Conservation (phyloP, 2,797 vertebrate genomes). For the Brachymystax lenok region DNA sequence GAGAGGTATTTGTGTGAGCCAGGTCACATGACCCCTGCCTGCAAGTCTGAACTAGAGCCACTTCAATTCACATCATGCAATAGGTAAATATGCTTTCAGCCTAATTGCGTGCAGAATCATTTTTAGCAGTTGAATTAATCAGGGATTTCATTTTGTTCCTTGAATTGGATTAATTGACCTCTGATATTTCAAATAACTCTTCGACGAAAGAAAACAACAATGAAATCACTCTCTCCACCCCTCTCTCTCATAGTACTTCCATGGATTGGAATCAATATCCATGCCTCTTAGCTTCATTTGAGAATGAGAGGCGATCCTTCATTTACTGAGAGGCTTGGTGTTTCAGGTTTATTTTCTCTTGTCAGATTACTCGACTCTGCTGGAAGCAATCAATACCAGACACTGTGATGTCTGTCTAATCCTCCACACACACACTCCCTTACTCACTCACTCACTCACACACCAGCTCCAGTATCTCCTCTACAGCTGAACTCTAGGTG, state of each 20-base stretch:
- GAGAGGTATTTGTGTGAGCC: constrained; percentile 43
- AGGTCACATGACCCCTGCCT: constrained; percentile 49
- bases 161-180: background rate
- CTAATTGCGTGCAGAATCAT: background rate
- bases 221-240: background rate
- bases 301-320: constrained; percentile 23
- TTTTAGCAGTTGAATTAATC: background rate
- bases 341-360: constrained; percentile 23
- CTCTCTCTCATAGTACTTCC: background rate
- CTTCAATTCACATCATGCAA: background rate
- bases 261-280: constrained; percentile 54
- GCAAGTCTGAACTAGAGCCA: constrained; percentile 32
- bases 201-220: background rate
- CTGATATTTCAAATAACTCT: background rate
- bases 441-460: background rate
- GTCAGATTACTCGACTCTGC: constrained; percentile 35
- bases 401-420: constrained; percentile 12
- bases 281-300: constrained; percentile 46
- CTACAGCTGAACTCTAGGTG: no score
- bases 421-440: constrained; percentile 11
- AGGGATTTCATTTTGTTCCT: constrained; percentile 4
- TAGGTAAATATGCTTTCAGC: constrained; percentile 5
- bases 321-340: constrained; percentile 35
- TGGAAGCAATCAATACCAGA: constrained; percentile 23
- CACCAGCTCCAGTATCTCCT: background rate